Conservation (phyloP, 1,140 invertebrate genomes). For the Theocolax elegans region DNA sequence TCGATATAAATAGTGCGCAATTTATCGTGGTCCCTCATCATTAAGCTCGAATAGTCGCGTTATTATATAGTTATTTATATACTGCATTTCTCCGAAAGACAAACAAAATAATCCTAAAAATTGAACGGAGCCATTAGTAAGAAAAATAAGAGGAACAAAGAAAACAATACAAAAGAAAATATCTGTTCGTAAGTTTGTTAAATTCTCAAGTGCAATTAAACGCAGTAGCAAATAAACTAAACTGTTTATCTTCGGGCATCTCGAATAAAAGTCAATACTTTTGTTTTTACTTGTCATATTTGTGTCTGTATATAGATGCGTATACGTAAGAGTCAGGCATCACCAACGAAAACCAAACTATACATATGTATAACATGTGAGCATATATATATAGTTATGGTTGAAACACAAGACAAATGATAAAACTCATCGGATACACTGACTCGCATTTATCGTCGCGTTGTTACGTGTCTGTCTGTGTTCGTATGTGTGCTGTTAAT, state of each 20-base stretch:
- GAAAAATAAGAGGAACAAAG: not conserved
- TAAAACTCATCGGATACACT: too few species aligned
- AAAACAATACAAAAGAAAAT: slow-evolving; percentile 11
- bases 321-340: slow-evolving; percentile 22
- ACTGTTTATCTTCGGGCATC: not conserved
- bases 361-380: too few species aligned
- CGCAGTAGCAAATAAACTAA: slow-evolving; percentile 15
- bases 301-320: not conserved
- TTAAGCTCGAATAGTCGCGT: too few species aligned
- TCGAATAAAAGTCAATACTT: too few species aligned
- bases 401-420: too few species aligned
- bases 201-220: slow-evolving; percentile 8
- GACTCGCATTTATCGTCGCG: too few species aligned
- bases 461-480: too few species aligned
- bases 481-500: too few species aligned
- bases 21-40: too few species aligned
- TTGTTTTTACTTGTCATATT: too few species aligned
- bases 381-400: too few species aligned
- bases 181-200: too few species aligned
- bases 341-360: not conserved
- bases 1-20: not conserved
- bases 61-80: not conserved
- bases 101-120: slow-evolving; percentile 16
- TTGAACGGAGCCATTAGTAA: not conserved
- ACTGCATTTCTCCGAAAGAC: not conserved